Percentiles rank a stretch among this genome's conserved stretches.
These are phyloP conservation scores for Hylia prasina DNA, from an alignment of 2,113 vertebrate species.

Conservation along the genomic window DNA sequence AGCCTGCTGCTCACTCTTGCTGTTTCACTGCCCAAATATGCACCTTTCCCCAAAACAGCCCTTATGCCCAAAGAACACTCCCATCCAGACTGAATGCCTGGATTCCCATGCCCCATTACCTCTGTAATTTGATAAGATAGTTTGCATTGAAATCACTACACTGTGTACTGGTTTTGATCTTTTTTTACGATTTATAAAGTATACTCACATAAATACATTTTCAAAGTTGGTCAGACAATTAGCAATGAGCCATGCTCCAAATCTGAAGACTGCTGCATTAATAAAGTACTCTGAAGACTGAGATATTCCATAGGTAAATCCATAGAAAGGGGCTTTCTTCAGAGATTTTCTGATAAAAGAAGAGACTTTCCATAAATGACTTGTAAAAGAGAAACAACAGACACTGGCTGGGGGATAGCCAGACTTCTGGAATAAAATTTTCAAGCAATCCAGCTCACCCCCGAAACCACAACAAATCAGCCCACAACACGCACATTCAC, in stretches of 20 bases:
- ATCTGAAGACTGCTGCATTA: constrained; percentile 61
- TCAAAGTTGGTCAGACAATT: constrained; percentile 56
- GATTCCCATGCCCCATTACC: background rate
- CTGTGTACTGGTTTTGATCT: background rate
- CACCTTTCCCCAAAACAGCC: background rate
- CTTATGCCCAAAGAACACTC: background rate
- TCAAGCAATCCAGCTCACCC: background rate
- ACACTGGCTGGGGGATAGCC: background rate
- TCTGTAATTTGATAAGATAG: background rate
- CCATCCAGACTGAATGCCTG: background rate
- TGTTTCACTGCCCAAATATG: background rate
- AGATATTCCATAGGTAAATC: constrained; percentile 48
- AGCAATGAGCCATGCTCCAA: constrained; percentile 71
- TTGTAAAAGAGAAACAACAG: background rate
- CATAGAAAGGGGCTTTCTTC: constrained; percentile 21
- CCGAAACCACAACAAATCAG: background rate
- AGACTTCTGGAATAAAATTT: background rate
- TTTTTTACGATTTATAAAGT: background rate
- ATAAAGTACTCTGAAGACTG: constrained; percentile 41
- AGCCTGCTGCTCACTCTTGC: background rate
- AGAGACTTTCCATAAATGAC: background rate
- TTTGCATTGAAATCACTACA: background rate
- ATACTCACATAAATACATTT: constrained; percentile 71
- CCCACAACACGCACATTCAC: background rate
- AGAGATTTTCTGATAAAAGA: constrained; percentile 31